Conservation (phyloP, 2,113 vertebrate species). For the Lepus americanus region DNA sequence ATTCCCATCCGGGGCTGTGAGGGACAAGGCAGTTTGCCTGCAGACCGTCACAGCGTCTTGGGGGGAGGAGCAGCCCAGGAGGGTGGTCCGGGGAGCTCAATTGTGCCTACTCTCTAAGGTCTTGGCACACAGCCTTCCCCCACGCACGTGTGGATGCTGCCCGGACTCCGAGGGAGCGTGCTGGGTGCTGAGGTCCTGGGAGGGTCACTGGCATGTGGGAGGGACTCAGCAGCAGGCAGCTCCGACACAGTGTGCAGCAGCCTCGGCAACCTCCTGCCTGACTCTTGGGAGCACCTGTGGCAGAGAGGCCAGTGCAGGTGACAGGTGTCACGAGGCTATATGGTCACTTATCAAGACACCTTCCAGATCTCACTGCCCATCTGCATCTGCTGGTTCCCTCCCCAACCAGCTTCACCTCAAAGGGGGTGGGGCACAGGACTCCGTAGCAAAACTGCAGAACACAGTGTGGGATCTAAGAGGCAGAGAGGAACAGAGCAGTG, state of each 20-base stretch:
- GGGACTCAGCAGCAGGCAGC: neutral
- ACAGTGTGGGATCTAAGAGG: neutral
- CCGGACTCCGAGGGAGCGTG: neutral
- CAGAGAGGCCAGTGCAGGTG: neutral
- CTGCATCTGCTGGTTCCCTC: neutral
- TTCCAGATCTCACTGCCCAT: neutral
- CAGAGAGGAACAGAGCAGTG: neutral
- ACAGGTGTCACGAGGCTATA: neutral
- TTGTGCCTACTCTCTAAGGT: too few species aligned
- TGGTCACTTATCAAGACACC: neutral
- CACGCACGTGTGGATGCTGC: neutral
- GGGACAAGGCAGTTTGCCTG: neutral
- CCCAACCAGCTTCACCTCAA: neutral
- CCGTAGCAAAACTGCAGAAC: neutral
- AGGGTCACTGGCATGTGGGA: neutral
- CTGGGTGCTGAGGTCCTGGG: neutral
- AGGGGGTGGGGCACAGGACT: neutral
- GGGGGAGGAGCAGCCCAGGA: too few species aligned
- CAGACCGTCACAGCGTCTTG: neutral
- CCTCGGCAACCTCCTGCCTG: neutral
- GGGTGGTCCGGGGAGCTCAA: neutral
- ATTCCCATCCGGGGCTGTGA: neutral
- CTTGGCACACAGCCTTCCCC: rapidly evolving
- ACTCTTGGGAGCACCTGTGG: neutral
- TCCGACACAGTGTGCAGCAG: neutral